Conservation (phyloP, 1,140 invertebrate genomes). For the Zaprionus davidi region DNA sequence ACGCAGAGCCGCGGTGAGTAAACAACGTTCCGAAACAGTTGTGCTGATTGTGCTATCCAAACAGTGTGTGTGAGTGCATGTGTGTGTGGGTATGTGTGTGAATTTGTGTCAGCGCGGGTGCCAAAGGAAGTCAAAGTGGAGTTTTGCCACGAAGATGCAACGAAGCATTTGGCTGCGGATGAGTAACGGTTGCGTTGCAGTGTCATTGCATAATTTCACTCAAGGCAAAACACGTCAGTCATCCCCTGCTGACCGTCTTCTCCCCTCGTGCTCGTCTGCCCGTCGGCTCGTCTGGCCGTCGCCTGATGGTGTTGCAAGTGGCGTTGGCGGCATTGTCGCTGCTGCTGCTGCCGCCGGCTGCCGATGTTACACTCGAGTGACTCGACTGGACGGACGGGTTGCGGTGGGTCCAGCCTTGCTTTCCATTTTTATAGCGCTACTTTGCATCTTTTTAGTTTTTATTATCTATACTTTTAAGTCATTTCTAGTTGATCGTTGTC, state of each 20-base stretch:
- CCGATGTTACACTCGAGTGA: slow-evolving; percentile 64
- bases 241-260: not conserved
- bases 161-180: slow-evolving; percentile 11
- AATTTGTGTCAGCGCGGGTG: not conserved
- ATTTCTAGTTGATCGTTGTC: slow-evolving; percentile 56
- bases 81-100: not conserved
- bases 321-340: slow-evolving; percentile 34
- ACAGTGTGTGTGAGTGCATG: not conserved
- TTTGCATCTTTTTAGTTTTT: slow-evolving; percentile 59
- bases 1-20: slow-evolving; percentile 62
- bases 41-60: not conserved
- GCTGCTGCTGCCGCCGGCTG: slow-evolving; percentile 19
- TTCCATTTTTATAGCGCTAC: slow-evolving; percentile 57
- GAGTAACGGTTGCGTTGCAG: slow-evolving; percentile 23
- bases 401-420: slow-evolving; percentile 36
- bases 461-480: slow-evolving; percentile 26
- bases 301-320: slow-evolving; percentile 60
- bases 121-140: slow-evolving; percentile 29
- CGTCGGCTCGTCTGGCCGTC: slow-evolving; percentile 8
- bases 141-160: slow-evolving; percentile 41
- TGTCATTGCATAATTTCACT: slow-evolving; percentile 63
- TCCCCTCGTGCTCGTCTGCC: slow-evolving; percentile 11
- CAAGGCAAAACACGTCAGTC: slow-evolving; percentile 27
- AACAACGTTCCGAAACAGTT: not conserved
- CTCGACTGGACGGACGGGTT: slow-evolving; percentile 33